These are phyloP conservation scores for Zosterops pallidus DNA, from an alignment of 2,113 vertebrate genomes.

Conservation along the genomic window DNA sequence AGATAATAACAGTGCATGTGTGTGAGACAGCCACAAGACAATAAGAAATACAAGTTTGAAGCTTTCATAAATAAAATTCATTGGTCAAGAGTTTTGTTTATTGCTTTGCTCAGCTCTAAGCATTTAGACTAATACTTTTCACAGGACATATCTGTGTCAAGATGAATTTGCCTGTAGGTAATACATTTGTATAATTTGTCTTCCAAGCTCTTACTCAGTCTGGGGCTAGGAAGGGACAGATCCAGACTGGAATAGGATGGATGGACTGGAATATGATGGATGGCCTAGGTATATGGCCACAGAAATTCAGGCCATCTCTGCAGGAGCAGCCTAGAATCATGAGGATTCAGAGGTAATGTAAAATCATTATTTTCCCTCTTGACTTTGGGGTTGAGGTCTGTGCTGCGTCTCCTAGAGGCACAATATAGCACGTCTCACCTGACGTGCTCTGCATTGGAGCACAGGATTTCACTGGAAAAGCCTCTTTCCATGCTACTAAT, in stretches of 20 bases:
- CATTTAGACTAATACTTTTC: background rate
- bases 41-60: background rate
- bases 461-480: background rate
- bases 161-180: background rate
- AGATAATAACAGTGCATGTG: background rate
- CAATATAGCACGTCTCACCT: background rate
- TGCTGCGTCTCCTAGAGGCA: conserved; percentile 23
- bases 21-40: background rate
- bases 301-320: background rate
- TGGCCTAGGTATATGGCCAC: background rate
- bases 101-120: background rate
- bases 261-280: background rate
- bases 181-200: background rate
- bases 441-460: background rate
- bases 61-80: background rate
- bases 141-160: background rate
- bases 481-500: background rate
- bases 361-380: conserved; percentile 44
- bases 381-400: conserved; percentile 18
- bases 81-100: background rate
- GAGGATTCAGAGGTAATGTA: background rate
- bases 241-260: background rate
- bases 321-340: background rate
- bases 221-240: background rate
- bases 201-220: background rate